These are phyloP conservation scores for Phylloscopus trochilus DNA, from an alignment of 2,113 vertebrate genomes.

Conservation along the genomic window DNA sequence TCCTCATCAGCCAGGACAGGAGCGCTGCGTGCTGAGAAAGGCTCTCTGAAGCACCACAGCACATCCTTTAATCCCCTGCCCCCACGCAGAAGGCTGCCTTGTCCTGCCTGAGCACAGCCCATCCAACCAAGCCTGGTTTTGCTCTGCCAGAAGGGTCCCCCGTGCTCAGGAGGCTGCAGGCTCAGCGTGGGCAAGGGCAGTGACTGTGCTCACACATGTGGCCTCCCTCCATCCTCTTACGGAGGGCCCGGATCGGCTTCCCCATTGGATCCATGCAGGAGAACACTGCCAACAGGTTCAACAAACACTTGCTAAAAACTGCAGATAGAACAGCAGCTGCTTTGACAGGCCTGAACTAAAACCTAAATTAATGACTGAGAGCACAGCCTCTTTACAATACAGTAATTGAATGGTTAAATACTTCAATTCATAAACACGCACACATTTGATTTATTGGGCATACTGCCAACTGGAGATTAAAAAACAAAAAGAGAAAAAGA, in stretches of 20 bases:
- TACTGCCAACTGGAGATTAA: background rate
- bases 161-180: background rate
- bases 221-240: background rate
- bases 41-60: background rate
- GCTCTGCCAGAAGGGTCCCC: background rate
- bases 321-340: background rate
- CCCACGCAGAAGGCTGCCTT: background rate
- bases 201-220: fast-evolving
- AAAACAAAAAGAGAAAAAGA: background rate
- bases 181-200: background rate
- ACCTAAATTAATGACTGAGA: background rate
- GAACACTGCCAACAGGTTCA: background rate
- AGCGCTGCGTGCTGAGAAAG: background rate
- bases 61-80: background rate
- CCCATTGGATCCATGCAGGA: background rate
- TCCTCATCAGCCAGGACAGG: background rate
- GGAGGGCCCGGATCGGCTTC: fast-evolving
- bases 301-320: background rate
- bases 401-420: conserved; percentile 21
- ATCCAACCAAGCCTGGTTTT: background rate
- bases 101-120: background rate
- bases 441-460: background rate
- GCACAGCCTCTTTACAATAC: background rate
- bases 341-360: background rate
- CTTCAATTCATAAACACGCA: background rate